A percentile compares a stretch with the other conserved stretches of the same genome.
Evolutionary conservation across 2,888 invertebrate species (phyloP).

Genomic region (Harpalus rubripes): DNA sequence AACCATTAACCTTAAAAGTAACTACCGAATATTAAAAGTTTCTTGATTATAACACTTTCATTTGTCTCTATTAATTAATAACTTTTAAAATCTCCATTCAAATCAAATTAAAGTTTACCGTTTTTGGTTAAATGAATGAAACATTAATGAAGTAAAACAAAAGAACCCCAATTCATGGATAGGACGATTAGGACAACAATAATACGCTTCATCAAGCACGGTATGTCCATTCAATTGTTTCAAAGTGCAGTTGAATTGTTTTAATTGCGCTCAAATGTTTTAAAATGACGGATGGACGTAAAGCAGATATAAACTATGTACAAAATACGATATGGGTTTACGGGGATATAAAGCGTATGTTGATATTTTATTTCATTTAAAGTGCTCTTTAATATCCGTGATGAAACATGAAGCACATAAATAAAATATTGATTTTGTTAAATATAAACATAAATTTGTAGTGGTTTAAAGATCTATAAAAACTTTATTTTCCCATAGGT

Average conservation of each 20-base stretch:
- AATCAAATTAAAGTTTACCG: background rate
- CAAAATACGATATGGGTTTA: background rate
- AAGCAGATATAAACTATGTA: background rate
- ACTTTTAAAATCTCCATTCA: background rate
- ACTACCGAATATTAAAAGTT: too few species aligned
- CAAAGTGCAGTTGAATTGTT: background rate
- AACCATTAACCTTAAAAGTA: too few species aligned
- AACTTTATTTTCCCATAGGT: background rate
- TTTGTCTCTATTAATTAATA: background rate
- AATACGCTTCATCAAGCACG: background rate
- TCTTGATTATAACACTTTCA: background rate
- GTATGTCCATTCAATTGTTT: background rate
- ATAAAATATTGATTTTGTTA: slow-evolving; percentile 30
- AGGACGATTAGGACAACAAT: background rate
- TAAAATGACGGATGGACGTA: too few species aligned
- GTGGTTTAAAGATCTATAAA: slow-evolving; percentile 26
- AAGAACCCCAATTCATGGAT: background rate
- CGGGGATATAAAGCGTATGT: background rate
- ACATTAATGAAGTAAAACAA: background rate
- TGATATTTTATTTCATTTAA: slow-evolving; percentile 24
- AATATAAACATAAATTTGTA: slow-evolving; percentile 12
- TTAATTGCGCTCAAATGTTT: background rate
- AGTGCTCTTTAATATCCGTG: slow-evolving; percentile 10
- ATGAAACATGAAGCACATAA: slow-evolving; percentile 6
- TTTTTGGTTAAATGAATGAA: background rate